A percentile compares a stretch with the other conserved stretches of the same genome.
Conservation (phyloP, 2,113 vertebrate genomes). For the Merops nubicus region DNA sequence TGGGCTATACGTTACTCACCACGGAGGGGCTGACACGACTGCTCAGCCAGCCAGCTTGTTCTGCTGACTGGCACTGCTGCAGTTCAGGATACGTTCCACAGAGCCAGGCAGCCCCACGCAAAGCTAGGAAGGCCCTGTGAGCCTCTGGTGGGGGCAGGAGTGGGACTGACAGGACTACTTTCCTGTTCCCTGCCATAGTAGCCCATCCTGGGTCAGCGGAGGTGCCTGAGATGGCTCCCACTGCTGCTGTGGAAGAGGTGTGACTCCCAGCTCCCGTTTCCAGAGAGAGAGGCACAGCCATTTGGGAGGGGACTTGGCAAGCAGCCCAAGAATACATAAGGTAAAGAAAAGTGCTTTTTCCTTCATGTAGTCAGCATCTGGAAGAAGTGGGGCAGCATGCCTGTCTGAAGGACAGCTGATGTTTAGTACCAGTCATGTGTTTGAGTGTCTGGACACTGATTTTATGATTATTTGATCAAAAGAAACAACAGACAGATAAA, state of each 20-base stretch:
- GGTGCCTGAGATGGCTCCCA: neutral
- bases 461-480: neutral
- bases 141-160: rapidly evolving
- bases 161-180: neutral
- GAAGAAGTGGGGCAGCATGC: neutral
- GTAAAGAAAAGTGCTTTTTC: neutral
- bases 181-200: neutral
- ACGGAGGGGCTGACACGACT: rapidly evolving
- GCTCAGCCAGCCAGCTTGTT: neutral
- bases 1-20: rapidly evolving
- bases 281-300: rapidly evolving
- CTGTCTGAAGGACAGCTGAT: neutral
- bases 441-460: neutral
- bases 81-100: neutral
- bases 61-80: neutral
- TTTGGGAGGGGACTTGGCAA: neutral
- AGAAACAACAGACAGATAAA: neutral
- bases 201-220: neutral
- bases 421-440: neutral
- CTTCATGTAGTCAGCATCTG: conserved; percentile 8
- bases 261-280: neutral
- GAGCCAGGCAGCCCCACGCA: neutral
- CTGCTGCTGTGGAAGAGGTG: neutral
- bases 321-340: neutral
- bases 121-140: neutral